Evolutionary conservation across 2,888 invertebrate genomes (phyloP).

Genomic region (Peribatodes rhomboidaria): DNA sequence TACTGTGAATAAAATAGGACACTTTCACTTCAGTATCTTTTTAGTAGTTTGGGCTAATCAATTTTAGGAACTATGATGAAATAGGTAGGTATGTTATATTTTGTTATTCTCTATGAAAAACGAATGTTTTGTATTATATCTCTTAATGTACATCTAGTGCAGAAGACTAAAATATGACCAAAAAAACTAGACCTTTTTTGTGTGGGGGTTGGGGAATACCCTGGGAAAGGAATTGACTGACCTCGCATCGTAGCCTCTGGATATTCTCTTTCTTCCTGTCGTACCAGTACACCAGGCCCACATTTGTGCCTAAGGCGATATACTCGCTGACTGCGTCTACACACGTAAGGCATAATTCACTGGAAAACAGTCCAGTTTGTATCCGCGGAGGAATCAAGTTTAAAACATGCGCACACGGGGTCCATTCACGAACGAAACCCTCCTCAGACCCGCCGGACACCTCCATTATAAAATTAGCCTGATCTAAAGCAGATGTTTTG

Average conservation of each 20-base stretch:
- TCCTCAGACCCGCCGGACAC: constrained; percentile 78
- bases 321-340: constrained; percentile 93
- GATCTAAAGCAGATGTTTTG: constrained; percentile 9
- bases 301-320: constrained; percentile 94
- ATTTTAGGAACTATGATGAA: not conserved
- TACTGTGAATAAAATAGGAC: too few species aligned
- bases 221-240: constrained; percentile 68
- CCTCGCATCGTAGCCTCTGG: constrained; percentile 93
- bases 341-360: constrained; percentile 92
- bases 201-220: constrained; percentile 22
- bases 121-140: not conserved
- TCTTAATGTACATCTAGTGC: not conserved
- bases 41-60: not conserved
- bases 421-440: constrained; percentile 91
- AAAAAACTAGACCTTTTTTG: not conserved
- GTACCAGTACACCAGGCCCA: constrained; percentile 95
- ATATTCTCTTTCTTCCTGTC: constrained; percentile 92
- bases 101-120: not conserved
- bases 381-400: constrained; percentile 91
- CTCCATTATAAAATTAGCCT: constrained; percentile 66
- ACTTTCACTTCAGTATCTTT: not conserved
- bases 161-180: not conserved
- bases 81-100: too few species aligned
- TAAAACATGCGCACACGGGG: constrained; percentile 91
- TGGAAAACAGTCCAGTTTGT: constrained; percentile 91